A percentile compares a stretch with the other conserved stretches of the same genome.
phyloP scores from a whole-genome alignment of 2,888 invertebrate genomes.

The Idaea straminata region DNA sequence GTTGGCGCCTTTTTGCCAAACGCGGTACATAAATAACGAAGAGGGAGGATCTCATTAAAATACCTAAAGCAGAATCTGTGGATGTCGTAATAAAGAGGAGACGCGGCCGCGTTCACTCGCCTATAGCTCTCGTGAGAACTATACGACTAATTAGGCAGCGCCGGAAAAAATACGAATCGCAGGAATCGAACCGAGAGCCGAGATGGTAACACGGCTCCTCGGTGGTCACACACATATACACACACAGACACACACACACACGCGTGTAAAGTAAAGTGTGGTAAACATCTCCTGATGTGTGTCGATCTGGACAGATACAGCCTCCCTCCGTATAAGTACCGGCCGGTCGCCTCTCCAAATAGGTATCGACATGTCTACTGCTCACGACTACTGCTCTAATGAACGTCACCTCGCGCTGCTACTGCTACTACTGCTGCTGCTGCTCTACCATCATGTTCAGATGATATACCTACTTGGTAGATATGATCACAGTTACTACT shows the following conservation, averaged over 20 bases:
- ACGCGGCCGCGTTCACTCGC: background rate
- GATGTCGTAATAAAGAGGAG: conserved; percentile 47
- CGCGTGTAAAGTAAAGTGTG: background rate
- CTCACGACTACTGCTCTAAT: too few relatives aligned
- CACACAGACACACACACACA: background rate
- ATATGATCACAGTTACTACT: too few relatives aligned
- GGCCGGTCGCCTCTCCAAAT: too few relatives aligned
- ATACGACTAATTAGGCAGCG: background rate
- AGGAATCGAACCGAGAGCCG: background rate
- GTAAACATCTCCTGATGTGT: too few relatives aligned
- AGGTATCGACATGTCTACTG: too few relatives aligned
- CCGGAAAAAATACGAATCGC: background rate
- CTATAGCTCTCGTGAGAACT: background rate
- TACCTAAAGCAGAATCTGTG: conserved; percentile 55
- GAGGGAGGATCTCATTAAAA: conserved; percentile 62
- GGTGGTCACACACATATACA: background rate
- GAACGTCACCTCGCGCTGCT: too few relatives aligned
- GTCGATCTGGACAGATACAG: too few relatives aligned
- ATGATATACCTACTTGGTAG: too few relatives aligned
- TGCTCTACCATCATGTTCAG: too few relatives aligned
- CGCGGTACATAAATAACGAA: conserved; percentile 38
- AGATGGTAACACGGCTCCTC: background rate
- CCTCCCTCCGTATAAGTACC: too few relatives aligned
- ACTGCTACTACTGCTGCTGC: too few relatives aligned
- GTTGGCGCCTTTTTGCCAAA: conserved; percentile 47